Percentiles rank a stretch among this genome's conserved stretches.
Evolutionary conservation across 2,888 invertebrate species (phyloP).

Genomic region (Cinara cedri): DNA sequence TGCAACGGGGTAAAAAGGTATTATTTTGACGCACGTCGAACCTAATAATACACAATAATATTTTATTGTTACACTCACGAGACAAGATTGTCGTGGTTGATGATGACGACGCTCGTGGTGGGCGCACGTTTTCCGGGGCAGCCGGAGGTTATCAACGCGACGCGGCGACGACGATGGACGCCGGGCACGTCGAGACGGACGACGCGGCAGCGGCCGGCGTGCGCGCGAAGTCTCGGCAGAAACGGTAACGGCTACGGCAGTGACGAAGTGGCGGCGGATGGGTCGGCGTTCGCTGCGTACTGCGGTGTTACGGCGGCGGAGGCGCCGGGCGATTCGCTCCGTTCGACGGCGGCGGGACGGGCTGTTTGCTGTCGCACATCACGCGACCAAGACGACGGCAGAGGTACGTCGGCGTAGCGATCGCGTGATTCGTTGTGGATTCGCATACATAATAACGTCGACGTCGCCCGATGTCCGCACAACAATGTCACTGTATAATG

Average conservation of each 20-base stretch:
- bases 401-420: too few relatives aligned
- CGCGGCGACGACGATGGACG: neutral
- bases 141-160: too few relatives aligned
- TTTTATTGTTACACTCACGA: too few relatives aligned
- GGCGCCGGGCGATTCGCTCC: neutral
- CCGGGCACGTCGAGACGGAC: neutral
- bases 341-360: neutral
- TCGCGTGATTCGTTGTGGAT: too few relatives aligned
- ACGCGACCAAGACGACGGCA: neutral
- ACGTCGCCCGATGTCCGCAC: neutral
- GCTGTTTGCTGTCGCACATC: neutral
- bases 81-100: too few relatives aligned
- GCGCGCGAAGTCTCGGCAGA: too few relatives aligned
- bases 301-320: neutral
- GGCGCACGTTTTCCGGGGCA: neutral
- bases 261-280: neutral
- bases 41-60: too few relatives aligned
- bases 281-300: neutral
- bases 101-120: neutral
- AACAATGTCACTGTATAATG: neutral
- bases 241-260: too few relatives aligned
- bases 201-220: neutral
- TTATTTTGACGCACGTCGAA: neutral
- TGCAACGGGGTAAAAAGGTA: too few relatives aligned
- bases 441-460: neutral